Conservation (phyloP, 2,797 vertebrate genomes). For the Rhinichthys osculus region DNA sequence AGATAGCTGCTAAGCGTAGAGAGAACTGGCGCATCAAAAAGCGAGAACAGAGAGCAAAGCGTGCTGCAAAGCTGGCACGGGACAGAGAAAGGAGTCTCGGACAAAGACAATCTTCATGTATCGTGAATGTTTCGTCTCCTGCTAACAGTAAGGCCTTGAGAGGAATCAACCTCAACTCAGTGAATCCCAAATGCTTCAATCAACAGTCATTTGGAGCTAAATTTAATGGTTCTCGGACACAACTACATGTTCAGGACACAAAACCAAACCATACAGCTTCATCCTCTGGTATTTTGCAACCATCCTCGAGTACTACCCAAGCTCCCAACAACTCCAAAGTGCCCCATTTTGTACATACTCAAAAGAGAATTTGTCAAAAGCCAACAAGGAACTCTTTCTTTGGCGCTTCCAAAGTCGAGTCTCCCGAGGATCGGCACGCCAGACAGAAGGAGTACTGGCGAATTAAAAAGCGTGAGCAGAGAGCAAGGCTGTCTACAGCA, state of each 20-base stretch:
- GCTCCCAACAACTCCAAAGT: constrained; percentile 64
- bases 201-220: background rate
- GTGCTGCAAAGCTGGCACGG: constrained; percentile 68
- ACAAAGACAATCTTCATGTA: constrained; percentile 25
- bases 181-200: constrained; percentile 14
- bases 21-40: constrained; percentile 83
- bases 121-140: constrained; percentile 49
- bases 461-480: constrained; percentile 81
- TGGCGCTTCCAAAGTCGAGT: constrained; percentile 64
- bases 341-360: constrained; percentile 66
- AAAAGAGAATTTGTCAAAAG: constrained; percentile 69
- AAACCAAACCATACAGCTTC: constrained; percentile 44
- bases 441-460: constrained; percentile 82
- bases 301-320: constrained; percentile 55
- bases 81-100: constrained; percentile 62
- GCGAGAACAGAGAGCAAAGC: constrained; percentile 79
- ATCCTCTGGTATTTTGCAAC: constrained; percentile 48
- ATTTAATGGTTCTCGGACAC: background rate
- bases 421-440: constrained; percentile 74
- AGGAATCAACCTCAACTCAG: constrained; percentile 44
- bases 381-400: constrained; percentile 45
- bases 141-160: constrained; percentile 52
- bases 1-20: constrained; percentile 74
- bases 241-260: constrained; percentile 58
- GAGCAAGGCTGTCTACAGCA: constrained; percentile 77